phyloP scores from a whole-genome alignment of 1,140 invertebrate species.

The Panonychus citri region DNA sequence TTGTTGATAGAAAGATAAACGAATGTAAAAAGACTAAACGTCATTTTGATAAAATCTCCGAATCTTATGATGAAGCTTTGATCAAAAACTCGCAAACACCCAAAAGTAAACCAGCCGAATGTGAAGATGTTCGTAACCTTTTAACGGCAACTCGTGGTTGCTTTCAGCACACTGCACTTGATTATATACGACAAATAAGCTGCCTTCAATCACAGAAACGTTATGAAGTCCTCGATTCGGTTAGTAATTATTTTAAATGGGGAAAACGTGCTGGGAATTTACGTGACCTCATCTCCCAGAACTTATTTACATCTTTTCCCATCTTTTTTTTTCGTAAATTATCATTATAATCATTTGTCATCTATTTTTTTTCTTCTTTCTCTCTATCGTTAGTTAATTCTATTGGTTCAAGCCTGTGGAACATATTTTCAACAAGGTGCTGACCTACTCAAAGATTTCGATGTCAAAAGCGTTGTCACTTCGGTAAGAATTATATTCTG shows the following conservation, averaged over 20 bases:
- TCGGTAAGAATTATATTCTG: background rate
- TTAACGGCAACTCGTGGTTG: conserved; percentile 58
- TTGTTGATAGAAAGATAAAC: conserved; percentile 64
- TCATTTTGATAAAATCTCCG: conserved; percentile 74
- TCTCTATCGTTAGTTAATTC: conserved; percentile 39
- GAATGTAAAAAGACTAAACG: conserved; percentile 65
- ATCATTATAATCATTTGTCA: background rate
- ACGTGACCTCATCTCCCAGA: too few relatives aligned
- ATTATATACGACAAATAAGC: conserved; percentile 48
- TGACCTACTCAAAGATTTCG: conserved; percentile 64
- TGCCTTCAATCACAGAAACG: conserved; percentile 6
- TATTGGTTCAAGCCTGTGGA: conserved; percentile 69
- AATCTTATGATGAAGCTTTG: conserved; percentile 59
- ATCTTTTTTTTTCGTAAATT: background rate
- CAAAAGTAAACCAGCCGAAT: conserved; percentile 30
- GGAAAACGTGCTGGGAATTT: too few relatives aligned
- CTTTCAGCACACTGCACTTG: conserved; percentile 69
- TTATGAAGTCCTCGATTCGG: conserved; percentile 12
- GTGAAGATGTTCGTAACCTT: conserved; percentile 60
- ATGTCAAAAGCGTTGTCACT: conserved; percentile 50
- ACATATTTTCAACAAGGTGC: conserved; percentile 81
- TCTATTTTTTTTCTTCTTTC: conserved; percentile 13
- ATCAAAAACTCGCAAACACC: conserved; percentile 58
- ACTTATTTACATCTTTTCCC: background rate
- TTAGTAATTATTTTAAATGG: too few relatives aligned